These are phyloP conservation scores for Andrena dorsata DNA, from an alignment of 2,888 invertebrate genomes.

Conservation along the genomic window DNA sequence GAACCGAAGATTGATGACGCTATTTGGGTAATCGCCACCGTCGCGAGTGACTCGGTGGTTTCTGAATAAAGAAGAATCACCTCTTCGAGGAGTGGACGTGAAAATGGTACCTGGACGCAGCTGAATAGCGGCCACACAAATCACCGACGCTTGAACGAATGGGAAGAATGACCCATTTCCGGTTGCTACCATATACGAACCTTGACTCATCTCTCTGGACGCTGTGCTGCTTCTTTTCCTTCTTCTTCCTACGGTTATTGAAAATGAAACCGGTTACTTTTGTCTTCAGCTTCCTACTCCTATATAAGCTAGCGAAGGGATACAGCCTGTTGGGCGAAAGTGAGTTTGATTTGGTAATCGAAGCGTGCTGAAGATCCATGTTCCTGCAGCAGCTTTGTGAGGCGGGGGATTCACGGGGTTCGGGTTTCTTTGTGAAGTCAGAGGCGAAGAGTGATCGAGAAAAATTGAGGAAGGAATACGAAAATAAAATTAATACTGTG, in stretches of 20 bases:
- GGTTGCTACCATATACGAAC: constrained; percentile 64
- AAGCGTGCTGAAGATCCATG: not conserved
- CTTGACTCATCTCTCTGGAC: constrained; percentile 47
- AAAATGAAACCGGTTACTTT: constrained; percentile 61
- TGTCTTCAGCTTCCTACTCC: constrained; percentile 36
- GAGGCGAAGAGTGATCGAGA: too few species aligned
- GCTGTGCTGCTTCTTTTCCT: not conserved
- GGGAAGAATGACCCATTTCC: constrained; percentile 68
- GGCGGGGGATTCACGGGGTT: not conserved
- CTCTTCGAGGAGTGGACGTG: constrained; percentile 12
- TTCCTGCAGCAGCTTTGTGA: too few species aligned
- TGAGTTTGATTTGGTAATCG: constrained; percentile 18
- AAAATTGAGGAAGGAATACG: too few species aligned
- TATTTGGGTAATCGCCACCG: constrained; percentile 46
- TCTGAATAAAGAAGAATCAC: constrained; percentile 29
- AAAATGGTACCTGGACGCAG: constrained; percentile 31
- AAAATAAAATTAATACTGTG: too few species aligned
- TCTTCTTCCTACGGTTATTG: constrained; percentile 28
- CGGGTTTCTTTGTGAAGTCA: too few species aligned
- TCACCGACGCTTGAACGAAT: constrained; percentile 54
- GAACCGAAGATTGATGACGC: constrained; percentile 54
- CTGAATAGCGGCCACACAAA: constrained; percentile 36
- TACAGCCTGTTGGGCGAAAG: constrained; percentile 36
- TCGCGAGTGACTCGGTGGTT: constrained; percentile 32
- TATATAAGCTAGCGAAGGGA: not conserved